Conservation (phyloP, 2,888 invertebrate genomes). For the Orgyia antiqua region DNA sequence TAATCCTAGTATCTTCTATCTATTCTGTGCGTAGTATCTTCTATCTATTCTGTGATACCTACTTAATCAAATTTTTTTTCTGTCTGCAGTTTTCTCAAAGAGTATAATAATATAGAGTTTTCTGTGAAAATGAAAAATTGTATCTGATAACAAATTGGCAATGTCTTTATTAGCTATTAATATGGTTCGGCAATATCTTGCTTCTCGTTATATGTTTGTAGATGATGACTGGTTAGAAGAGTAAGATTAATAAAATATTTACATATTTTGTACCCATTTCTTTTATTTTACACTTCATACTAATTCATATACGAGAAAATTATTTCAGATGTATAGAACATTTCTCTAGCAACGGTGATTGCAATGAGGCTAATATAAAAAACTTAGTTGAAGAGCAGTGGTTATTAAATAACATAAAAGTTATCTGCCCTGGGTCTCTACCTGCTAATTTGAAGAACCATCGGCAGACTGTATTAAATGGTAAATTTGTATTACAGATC, state of each 20-base stretch:
- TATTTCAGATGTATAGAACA: slow-evolving; percentile 74
- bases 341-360: slow-evolving; percentile 59
- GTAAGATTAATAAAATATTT: too few relatives aligned
- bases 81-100: too few relatives aligned
- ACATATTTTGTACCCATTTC: too few relatives aligned
- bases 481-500: slow-evolving; percentile 80
- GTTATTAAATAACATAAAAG: slow-evolving; percentile 80
- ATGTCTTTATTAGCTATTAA: slow-evolving; percentile 23
- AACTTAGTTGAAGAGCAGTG: slow-evolving; percentile 81
- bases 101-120: too few relatives aligned
- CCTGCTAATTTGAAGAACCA: slow-evolving; percentile 73
- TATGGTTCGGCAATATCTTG: slow-evolving; percentile 46
- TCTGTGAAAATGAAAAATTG: too few relatives aligned
- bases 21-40: too few relatives aligned
- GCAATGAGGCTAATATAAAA: slow-evolving; percentile 66
- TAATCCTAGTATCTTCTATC: too few relatives aligned
- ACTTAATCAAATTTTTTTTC: too few relatives aligned
- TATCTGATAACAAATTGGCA: too few relatives aligned
- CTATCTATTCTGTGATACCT: too few relatives aligned
- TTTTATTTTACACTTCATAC: too few relatives aligned
- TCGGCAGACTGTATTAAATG: slow-evolving; percentile 65
- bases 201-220: slow-evolving; percentile 50
- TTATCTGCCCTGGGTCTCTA: slow-evolving; percentile 79
- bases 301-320: background rate
- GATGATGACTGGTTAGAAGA: slow-evolving; percentile 63